Evolutionary conservation across 1,140 invertebrate genomes (phyloP), one percentile per base, ranked within the genome.

Genomic region (Cepaea nemoralis): DNA sequence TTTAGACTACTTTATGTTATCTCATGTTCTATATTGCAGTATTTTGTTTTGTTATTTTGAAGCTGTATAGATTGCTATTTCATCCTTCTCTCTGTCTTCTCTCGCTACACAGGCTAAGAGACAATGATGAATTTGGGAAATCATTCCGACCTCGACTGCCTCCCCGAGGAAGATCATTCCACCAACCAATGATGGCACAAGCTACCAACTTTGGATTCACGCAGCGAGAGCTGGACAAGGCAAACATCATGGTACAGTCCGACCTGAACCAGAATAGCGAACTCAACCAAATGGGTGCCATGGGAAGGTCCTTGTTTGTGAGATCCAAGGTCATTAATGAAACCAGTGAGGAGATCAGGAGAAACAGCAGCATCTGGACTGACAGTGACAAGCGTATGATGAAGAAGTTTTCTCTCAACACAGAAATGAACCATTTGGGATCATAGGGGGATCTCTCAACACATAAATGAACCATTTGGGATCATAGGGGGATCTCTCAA

Each of bases 81-180:
- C 24, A n/a, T 10, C 59, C 31, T 66, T n/a, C 59, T 66, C 24
- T 66, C n/a, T 24, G 22, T 27, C 1, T 33, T 35, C 19, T 70
- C 27, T 5, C 40, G 6, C 6, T 40, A 22, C 22, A 39, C 22
- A 39, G 35, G 12, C 12, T 40, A 40, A 39, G 12, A n/a, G 35
- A 10, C 16, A 39, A 39, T 40, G 35, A 70, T 3, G 69, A 42
- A 19, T 22, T 74, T 12, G 71, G 71, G 10, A 74, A 45, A 31
- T 74, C 71, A 1, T 42, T 74, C 31, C 39, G 71, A 74, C 71
- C 71, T 14, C 1, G 35, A 33, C 40, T 74, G 48, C 71, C 71
- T 50, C 71, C 71, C 5, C 71, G 42, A 74, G 8, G 31, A 35
- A 39, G 22, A 70, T 19, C 35, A 42, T 1, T 22, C 27, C 35